Percentiles rank a stretch among this genome's conserved stretches.
Conservation (phyloP, 2,797 vertebrate species). For the Loris lydekkerianus region DNA sequence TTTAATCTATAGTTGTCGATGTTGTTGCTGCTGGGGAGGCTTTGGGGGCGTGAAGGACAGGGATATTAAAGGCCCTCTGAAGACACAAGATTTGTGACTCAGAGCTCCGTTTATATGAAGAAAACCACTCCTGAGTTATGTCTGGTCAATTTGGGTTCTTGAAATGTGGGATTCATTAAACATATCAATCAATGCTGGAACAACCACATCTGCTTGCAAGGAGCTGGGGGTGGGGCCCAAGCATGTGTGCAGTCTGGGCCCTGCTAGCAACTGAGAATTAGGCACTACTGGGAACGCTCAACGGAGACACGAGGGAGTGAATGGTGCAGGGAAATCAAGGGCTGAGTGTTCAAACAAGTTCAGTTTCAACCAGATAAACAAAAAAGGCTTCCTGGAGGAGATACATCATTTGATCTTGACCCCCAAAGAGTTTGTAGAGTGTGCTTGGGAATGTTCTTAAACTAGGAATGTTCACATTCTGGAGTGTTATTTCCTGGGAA, state of each 20-base stretch:
- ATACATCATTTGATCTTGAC: neutral
- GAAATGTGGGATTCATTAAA: conserved; percentile 79
- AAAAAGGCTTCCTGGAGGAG: conserved; percentile 54
- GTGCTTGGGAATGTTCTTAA: neutral
- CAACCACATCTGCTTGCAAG: conserved; percentile 49
- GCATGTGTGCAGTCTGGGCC: neutral
- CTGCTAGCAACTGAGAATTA: neutral
- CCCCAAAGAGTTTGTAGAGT: neutral
- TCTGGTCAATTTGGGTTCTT: conserved; percentile 73
- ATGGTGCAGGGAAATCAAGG: neutral
- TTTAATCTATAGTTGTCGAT: neutral
- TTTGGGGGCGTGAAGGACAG: neutral
- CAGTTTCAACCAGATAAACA: neutral
- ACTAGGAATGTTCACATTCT: neutral
- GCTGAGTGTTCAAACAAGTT: neutral
- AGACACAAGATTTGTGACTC: conserved; percentile 67
- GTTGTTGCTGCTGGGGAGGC: neutral
- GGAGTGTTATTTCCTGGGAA: neutral
- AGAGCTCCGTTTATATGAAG: conserved; percentile 61
- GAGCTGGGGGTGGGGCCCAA: neutral
- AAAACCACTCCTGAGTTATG: conserved; percentile 61
- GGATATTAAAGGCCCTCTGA: neutral
- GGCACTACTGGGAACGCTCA: neutral
- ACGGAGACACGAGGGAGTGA: neutral
- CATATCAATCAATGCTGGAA: conserved; percentile 67